phyloP scores from a whole-genome alignment of 2,797 vertebrate species.

The Phoxinus dragarum region DNA sequence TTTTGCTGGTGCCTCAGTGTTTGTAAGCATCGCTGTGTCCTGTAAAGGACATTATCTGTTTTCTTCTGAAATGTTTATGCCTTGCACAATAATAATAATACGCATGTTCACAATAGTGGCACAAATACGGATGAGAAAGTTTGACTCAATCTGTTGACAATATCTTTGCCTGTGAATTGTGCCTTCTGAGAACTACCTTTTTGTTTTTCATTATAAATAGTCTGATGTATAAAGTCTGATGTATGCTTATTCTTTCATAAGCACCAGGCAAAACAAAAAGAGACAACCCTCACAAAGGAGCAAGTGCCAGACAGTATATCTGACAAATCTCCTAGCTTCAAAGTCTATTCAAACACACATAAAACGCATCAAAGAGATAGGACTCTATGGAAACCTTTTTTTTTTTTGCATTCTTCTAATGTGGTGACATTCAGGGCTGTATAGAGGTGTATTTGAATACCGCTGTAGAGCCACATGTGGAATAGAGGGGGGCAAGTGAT shows the following conservation, averaged over 20 bases:
- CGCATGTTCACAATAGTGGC: not conserved
- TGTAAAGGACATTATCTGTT: not conserved
- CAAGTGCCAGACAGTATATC: not conserved
- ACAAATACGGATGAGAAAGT: not conserved
- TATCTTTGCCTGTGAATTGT: not conserved
- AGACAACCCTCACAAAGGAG: slow-evolving; percentile 1
- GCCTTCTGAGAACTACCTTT: slow-evolving; percentile 1
- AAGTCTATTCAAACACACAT: slow-evolving; percentile 7
- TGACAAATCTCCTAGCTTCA: not conserved
- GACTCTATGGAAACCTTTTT: not conserved
- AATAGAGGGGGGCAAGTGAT: slow-evolving; percentile 44
- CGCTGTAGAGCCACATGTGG: slow-evolving; percentile 39
- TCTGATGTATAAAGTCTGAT: not conserved
- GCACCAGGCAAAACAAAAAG: slow-evolving; percentile 1
- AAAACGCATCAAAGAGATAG: slow-evolving; percentile 51
- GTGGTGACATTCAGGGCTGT: slow-evolving; percentile 54
- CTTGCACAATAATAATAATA: not conserved
- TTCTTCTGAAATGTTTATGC: not conserved
- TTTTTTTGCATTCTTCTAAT: slow-evolving; percentile 45
- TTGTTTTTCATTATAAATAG: slow-evolving; percentile 32
- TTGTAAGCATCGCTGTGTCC: not conserved
- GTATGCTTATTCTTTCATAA: too few relatives aligned
- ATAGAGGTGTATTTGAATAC: slow-evolving; percentile 46
- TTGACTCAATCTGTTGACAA: slow-evolving; percentile 1
- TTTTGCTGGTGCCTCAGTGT: not conserved